These are phyloP conservation scores for Pterophyllum scalare DNA, from an alignment of 2,113 vertebrate genomes.

Conservation along the genomic window DNA sequence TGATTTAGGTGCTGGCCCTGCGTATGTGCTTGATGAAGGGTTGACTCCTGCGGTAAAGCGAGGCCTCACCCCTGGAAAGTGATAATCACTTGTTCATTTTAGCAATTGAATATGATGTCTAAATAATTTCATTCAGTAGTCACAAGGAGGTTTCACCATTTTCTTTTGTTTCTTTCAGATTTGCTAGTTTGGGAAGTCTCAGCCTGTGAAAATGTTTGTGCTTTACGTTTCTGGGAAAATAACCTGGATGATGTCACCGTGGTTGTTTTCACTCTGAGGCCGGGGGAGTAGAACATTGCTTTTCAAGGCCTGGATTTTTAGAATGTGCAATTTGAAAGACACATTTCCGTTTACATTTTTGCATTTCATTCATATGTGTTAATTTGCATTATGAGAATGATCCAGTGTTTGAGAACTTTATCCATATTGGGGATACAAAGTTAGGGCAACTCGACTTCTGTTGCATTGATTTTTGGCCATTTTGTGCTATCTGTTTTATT, in stretches of 20 bases:
- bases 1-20: slow-evolving; percentile 29
- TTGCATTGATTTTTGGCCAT: not conserved
- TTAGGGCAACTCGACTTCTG: not conserved
- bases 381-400: not conserved
- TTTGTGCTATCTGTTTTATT: not conserved
- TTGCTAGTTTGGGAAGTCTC: not conserved
- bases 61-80: not conserved
- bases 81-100: not conserved
- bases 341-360: not conserved
- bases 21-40: not conserved
- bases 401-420: not conserved
- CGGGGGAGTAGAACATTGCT: not conserved
- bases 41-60: not conserved
- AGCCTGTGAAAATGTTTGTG: not conserved
- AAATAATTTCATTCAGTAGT: not conserved
- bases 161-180: not conserved
- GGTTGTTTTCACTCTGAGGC: not conserved
- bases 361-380: not conserved
- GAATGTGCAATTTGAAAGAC: not conserved
- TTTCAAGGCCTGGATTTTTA: not conserved
- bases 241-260: not conserved
- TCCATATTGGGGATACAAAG: not conserved
- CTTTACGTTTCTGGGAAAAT: not conserved
- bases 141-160: not conserved
- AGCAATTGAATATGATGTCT: not conserved